Conservation (phyloP, 53 echinoderm and acorn worm species). For the Patiria pectinifera region DNA sequence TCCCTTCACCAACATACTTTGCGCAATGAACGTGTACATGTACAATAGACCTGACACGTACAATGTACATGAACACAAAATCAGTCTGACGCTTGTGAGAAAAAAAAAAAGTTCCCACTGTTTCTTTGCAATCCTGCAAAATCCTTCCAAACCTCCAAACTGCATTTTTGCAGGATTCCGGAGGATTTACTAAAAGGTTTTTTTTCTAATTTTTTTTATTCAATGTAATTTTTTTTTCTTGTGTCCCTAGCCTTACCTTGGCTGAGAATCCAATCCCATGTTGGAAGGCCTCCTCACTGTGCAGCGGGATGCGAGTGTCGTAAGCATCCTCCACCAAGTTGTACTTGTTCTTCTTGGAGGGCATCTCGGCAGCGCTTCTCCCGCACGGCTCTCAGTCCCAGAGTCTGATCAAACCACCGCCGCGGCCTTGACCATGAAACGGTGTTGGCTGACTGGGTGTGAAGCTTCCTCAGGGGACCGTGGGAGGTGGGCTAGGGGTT, state of each 20-base stretch:
- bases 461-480: not conserved
- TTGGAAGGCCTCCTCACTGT: slow-evolving; percentile 97
- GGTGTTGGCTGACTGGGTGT: not conserved
- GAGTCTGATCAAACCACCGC: not conserved
- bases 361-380: slow-evolving; percentile 60
- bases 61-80: no score
- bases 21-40: no score
- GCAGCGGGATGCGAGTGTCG: slow-evolving; percentile 93
- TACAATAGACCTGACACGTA: no score
- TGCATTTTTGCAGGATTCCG: no score
- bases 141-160: no score
- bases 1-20: no score
- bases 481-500: not conserved
- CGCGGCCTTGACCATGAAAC: not conserved
- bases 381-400: not conserved
- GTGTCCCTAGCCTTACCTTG: slow-evolving; percentile 72
- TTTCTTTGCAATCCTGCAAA: no score
- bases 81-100: no score
- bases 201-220: no score
- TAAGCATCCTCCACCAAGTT: slow-evolving; percentile 98
- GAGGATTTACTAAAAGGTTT: no score
- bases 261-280: slow-evolving; percentile 96
- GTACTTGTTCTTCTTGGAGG: slow-evolving; percentile 91
- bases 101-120: no score
- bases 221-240: not conserved